Base-by-base conservation (phyloP, 2,888 invertebrate species). In the Chrysolina oricalcia region DNA sequence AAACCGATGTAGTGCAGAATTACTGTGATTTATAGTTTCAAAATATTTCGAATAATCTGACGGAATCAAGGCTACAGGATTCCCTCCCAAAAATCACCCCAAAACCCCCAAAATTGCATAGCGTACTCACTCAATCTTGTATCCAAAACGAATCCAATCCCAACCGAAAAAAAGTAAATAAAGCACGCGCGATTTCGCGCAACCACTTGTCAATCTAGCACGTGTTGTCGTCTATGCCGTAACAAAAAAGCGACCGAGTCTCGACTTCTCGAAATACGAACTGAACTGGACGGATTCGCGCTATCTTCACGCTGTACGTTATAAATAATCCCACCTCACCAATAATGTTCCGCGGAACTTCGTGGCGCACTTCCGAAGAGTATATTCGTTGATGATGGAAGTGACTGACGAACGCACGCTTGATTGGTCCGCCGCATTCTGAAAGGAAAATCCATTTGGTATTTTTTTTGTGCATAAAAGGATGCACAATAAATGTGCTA, bases 321-420 rank as follows among this genome's bases (percentile, higher is more conserved):
- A 80, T 79, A 80, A 80, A 81, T 81, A 80, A 77, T 80, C 76
- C 81, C 79, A 80, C 81, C 81, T 78, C 75, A 77, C 78, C 76
- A 68, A 76, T 72, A 70, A 74, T 64, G 63, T 63, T 68, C 63
- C 69, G 70, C 70, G 53, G 67, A 56, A 64, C 41, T 21, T 46
- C 50, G 43, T 9, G 21, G 21, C 59, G 63, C 46, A 66, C 66
- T n/a, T 65, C 21, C 53, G 63, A 53, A 27, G 63, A 35, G 2
- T 48, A 48, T 13, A 64, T 66, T 46, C 48, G 66, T n/a, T 64
- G 43, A 40, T 64, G 41, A 64, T 43, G 66, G 48, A n/a, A n/a
- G 23, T 46, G 15, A 41, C 35, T 10, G 21, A 65, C 40, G 21
- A 17, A 17, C 13, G 15, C 27, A 6, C 6, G n/a, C 6, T 8